Evolutionary conservation across 2,113 vertebrate genomes (phyloP), one percentile per base, ranked within the genome.

Genomic region (Siniperca knerii): DNA sequence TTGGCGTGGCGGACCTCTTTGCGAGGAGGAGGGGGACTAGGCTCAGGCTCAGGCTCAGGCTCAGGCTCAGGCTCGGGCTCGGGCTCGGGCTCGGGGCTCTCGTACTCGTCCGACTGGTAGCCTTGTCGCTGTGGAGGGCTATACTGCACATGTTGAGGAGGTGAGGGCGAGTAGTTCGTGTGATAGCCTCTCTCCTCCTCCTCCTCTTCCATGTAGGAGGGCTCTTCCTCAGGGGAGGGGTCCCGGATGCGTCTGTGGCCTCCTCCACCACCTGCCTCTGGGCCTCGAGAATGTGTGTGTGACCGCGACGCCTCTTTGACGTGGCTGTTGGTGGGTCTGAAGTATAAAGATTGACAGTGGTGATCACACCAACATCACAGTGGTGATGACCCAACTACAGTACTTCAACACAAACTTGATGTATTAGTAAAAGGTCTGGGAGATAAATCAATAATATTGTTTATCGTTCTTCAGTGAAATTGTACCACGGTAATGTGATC

Each of bases 111-210:
- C 7, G 94, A 96, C 0, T 92, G 96, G 87, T 94, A 92, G 3
- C 95, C 96, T 9, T 85, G 40, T 0, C 81, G 57, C 62, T 93
- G 97, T 0, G 95, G 96, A 0, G 87, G 89, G 69, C 90, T 95
- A 91, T 96, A 96, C 83, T 97, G 92, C 84, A 85, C 93, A 79
- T 96, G 97, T 50, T 92, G 92, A 0, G 94, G 93, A 0, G 96
- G 94, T 0, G 94, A 96, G 2, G 97, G 96, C 1, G 97, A 97
- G 92, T 96, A 97, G 42, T 94, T 93, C 0, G 95, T 95, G 66
- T 95, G 95, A 92, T 97, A 97, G 55, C 89, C 90, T 75, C 95
- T 94, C 48, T 85, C 90, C 16, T 88, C 84, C 54, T 93, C 93
- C 3, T 95, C 91, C 65, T 89, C 93, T 8, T 96, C 95, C 18